Evolutionary conservation across 1,140 invertebrate species (phyloP).

Genomic region (Drosophila parvula): DNA sequence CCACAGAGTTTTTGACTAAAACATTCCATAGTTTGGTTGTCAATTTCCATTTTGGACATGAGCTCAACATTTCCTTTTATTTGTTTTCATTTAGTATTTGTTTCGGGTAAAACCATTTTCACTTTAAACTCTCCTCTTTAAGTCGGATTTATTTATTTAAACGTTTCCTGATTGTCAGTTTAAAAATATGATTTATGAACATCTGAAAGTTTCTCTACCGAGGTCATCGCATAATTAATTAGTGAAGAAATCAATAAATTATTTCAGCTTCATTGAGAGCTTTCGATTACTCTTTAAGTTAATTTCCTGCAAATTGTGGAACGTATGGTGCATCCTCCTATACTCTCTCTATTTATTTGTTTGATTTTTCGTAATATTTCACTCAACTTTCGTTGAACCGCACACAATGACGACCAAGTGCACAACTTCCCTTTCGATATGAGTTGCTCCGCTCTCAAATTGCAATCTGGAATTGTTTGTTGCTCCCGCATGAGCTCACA

Average conservation of each 20-base stretch:
- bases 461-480: slow-evolving; percentile 33
- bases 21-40: slow-evolving; percentile 19
- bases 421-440: slow-evolving; percentile 21
- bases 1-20: neutral
- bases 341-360: neutral
- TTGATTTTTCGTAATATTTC: slow-evolving; percentile 5
- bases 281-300: neutral
- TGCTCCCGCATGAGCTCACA: slow-evolving; percentile 15
- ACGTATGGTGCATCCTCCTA: neutral
- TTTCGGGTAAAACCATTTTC: neutral
- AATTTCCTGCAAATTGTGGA: neutral
- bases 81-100: neutral
- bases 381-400: slow-evolving; percentile 7
- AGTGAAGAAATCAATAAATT: neutral
- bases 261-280: neutral
- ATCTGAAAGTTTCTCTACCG: neutral
- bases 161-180: neutral
- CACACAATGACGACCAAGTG: slow-evolving; percentile 9
- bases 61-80: slow-evolving; percentile 10
- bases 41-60: slow-evolving; percentile 4
- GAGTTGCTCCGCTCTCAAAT: slow-evolving; percentile 25
- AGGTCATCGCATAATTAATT: neutral
- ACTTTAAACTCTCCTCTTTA: neutral
- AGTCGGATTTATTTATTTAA: neutral
- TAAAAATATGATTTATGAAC: neutral